Conservation (phyloP, 2,797 vertebrate genomes). For the Artibeus jamaicensis region DNA sequence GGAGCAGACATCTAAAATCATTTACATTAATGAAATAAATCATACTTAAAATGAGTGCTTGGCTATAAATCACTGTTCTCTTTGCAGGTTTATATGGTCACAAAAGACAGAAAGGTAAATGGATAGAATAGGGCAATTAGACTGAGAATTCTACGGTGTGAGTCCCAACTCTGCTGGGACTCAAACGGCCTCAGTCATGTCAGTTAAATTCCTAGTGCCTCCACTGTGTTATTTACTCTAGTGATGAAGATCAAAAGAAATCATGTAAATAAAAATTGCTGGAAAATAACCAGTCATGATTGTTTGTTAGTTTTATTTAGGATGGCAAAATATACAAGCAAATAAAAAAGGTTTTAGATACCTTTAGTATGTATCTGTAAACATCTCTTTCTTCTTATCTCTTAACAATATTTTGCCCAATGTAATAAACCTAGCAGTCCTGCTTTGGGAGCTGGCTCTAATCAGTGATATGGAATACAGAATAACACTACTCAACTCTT, state of each 20-base stretch:
- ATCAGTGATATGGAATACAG: neutral
- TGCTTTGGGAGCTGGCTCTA: neutral
- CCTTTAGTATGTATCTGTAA: neutral
- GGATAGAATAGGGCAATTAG: neutral
- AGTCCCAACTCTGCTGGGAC: neutral
- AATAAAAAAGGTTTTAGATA: neutral
- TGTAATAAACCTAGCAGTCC: neutral
- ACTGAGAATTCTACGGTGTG: neutral
- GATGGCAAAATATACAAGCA: neutral
- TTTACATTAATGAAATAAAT: constrained; percentile 46
- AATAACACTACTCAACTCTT: neutral
- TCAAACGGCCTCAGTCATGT: neutral
- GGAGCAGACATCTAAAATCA: constrained; percentile 5
- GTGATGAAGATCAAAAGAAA: neutral
- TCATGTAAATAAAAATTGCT: neutral
- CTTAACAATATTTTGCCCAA: neutral
- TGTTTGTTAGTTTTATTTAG: neutral
- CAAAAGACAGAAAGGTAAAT: neutral
- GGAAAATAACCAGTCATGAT: neutral
- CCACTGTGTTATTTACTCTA: neutral
- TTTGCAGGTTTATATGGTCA: neutral
- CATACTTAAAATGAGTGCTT: neutral
- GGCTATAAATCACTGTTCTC: neutral
- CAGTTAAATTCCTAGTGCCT: neutral
- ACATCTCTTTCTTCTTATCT: neutral